phyloP scores from a whole-genome alignment of 2,113 vertebrate species.

The Scomber japonicus region DNA sequence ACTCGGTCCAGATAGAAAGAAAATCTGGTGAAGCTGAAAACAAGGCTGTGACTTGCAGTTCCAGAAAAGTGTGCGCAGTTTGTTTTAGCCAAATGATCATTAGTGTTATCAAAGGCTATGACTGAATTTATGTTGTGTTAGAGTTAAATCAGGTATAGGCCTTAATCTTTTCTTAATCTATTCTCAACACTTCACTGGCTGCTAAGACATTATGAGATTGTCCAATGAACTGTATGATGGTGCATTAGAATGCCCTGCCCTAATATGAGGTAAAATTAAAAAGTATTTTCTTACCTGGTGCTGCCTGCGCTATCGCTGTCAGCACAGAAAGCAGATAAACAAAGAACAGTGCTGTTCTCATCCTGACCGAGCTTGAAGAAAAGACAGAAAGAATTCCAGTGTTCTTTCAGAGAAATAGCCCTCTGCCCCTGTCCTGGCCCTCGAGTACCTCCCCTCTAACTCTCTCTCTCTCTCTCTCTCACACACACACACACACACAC shows the following conservation, averaged over 20 bases:
- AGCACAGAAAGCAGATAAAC: constrained; percentile 66
- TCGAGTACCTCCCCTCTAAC: constrained; percentile 16
- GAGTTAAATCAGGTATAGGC: no score
- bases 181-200: neutral
- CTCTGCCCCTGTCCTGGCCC: constrained; percentile 4
- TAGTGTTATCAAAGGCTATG: no score
- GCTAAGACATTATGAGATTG: neutral
- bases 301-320: constrained; percentile 27
- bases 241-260: neutral
- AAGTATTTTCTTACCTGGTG: constrained; percentile 68
- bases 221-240: no score
- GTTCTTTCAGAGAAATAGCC: constrained; percentile 30
- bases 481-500: constrained; percentile 33
- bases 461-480: no score
- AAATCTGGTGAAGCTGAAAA: no score
- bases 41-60: no score
- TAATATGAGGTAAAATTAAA: neutral
- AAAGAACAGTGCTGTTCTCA: constrained; percentile 64
- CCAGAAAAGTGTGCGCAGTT: no score
- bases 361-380: constrained; percentile 40
- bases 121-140: no score
- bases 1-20: no score
- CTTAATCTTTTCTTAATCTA: no score
- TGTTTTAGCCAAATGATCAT: no score
- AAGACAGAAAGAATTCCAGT: constrained; percentile 26